Percentiles rank a stretch among this genome's conserved stretches.
These are phyloP conservation scores for Myanophis thanlyinensis DNA, from an alignment of 2,113 vertebrate species.

Conservation along the genomic window DNA sequence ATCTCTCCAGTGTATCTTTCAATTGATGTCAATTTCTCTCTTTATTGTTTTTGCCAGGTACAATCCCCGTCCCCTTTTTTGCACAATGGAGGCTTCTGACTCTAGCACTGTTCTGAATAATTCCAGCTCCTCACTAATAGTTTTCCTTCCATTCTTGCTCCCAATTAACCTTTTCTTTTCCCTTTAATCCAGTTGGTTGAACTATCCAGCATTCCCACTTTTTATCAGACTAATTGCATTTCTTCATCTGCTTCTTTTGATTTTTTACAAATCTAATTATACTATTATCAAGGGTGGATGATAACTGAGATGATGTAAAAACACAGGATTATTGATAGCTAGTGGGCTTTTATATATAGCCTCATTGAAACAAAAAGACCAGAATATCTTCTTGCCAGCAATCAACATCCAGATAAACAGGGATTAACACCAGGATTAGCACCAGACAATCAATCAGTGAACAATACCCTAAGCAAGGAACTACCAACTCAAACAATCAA, in stretches of 20 bases:
- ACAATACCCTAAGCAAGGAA: not conserved
- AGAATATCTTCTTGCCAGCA: not conserved
- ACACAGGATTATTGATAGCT: conserved; percentile 60
- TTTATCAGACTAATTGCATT: conserved; percentile 62
- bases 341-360: conserved; percentile 49
- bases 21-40: not conserved
- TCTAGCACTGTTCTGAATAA: conserved; percentile 27
- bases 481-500: not conserved
- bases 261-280: conserved; percentile 62
- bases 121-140: conserved; percentile 47
- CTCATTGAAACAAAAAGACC: not conserved
- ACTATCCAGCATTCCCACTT: conserved; percentile 50
- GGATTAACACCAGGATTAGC: not conserved
- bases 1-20: not conserved
- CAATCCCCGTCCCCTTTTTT: not conserved
- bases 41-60: not conserved
- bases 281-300: conserved; percentile 50
- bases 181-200: conserved; percentile 53
- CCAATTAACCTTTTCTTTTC: conserved; percentile 70
- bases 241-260: conserved; percentile 66
- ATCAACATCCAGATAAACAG: not conserved
- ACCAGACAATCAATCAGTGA: not conserved
- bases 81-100: conserved; percentile 2
- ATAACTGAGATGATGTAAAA: conserved; percentile 52
- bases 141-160: conserved; percentile 61